These are phyloP conservation scores for Panzeria rudis DNA, from an alignment of 2,888 invertebrate species.

Conservation along the genomic window DNA sequence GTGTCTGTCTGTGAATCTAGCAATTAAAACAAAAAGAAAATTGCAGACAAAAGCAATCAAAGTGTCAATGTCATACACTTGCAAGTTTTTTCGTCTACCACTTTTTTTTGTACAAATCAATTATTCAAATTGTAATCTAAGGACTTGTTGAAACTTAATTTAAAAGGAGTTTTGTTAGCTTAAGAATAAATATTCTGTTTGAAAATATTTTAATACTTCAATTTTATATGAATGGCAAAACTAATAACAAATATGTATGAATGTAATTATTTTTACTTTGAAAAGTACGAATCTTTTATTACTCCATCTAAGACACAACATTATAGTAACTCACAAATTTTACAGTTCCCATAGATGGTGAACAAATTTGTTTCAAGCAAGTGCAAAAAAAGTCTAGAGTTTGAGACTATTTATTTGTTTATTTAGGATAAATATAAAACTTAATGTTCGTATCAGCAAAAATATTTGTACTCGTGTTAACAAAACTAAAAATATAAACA, in stretches of 20 bases:
- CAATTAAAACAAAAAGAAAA: conserved; percentile 4
- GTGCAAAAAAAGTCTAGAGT: not conserved
- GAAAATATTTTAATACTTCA: not conserved
- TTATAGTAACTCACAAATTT: not conserved
- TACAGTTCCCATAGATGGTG: conserved; percentile 15
- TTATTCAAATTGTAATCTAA: conserved; percentile 12
- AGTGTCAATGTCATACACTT: conserved; percentile 53
- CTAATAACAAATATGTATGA: no score
- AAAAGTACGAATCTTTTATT: no score
- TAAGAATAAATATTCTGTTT: not conserved
- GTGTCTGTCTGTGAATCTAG: not conserved
- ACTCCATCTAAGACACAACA: not conserved
- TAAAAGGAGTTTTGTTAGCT: not conserved
- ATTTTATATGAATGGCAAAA: no score
- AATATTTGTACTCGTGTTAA: not conserved
- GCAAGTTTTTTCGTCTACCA: not conserved
- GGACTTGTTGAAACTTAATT: not conserved
- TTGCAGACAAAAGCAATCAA: conserved; percentile 55
- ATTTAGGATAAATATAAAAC: conserved; percentile 46
- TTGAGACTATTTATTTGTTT: conserved; percentile 31
- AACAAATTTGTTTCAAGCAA: not conserved
- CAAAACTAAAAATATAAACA: conserved; percentile 7
- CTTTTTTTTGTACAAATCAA: conserved; percentile 11
- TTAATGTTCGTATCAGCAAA: conserved; percentile 33
- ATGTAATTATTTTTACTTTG: no score